These are phyloP conservation scores for Liasis olivaceus DNA, from an alignment of 2,797 vertebrate species.

Conservation along the genomic window DNA sequence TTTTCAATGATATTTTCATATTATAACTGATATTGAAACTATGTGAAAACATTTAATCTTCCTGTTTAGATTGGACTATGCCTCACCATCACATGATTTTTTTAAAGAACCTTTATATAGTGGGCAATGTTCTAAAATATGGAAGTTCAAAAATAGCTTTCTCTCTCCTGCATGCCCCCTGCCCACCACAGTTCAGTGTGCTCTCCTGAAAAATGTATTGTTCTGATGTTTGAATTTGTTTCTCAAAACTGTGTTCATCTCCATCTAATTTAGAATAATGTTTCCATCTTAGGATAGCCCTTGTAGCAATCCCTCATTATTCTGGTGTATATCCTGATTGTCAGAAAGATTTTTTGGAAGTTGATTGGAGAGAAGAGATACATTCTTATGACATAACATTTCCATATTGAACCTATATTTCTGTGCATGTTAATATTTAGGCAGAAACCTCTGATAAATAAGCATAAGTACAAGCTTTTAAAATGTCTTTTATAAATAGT, in stretches of 20 bases:
- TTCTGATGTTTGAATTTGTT: background rate
- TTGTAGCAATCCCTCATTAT: background rate
- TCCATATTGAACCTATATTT: background rate
- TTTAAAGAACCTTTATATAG: background rate
- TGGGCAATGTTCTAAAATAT: background rate
- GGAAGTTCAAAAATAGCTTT: background rate
- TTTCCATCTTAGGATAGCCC: background rate
- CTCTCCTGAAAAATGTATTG: background rate
- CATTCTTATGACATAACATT: background rate
- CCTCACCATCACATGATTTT: conserved; percentile 2
- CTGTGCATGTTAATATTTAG: background rate
- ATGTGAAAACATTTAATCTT: background rate
- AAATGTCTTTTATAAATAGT: background rate
- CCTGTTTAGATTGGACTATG: background rate
- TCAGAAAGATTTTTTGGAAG: background rate
- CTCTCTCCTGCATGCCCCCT: background rate
- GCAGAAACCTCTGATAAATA: background rate
- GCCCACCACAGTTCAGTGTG: background rate
- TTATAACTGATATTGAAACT: conserved; percentile 25
- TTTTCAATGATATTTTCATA: background rate
- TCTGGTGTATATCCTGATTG: background rate
- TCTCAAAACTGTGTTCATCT: background rate
- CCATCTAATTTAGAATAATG: background rate
- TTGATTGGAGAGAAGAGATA: background rate
- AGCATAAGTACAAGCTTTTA: background rate